A percentile compares a stretch with the other conserved stretches of the same genome.
Evolutionary conservation across 2,888 invertebrate genomes (phyloP).

Genomic region (Drosophila tripunctata): DNA sequence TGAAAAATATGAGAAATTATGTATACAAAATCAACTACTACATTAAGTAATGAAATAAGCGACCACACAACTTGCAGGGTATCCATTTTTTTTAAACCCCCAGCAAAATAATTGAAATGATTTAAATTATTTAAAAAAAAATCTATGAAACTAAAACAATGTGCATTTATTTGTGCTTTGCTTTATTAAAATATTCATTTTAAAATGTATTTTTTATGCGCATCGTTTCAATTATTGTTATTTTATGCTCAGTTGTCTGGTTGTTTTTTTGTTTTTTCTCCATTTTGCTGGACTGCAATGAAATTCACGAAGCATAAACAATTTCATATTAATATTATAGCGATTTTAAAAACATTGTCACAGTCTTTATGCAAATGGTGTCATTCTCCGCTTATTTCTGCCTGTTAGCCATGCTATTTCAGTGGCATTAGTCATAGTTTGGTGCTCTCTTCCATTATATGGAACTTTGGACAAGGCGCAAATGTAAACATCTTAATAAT

Average conservation of each 20-base stretch:
- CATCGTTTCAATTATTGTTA: constrained; percentile 4
- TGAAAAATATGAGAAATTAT: too few relatives aligned
- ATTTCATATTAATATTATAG: constrained; percentile 7
- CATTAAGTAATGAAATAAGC: too few relatives aligned
- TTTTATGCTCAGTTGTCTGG: background rate
- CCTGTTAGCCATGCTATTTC: background rate
- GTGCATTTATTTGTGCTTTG: background rate
- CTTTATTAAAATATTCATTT: background rate
- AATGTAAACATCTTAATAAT: constrained; percentile 71
- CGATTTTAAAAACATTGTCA: constrained; percentile 17
- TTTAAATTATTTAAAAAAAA: too few relatives aligned
- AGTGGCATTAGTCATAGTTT: constrained; percentile 20
- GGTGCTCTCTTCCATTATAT: constrained; percentile 25
- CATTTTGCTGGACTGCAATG: background rate
- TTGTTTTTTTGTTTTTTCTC: constrained; percentile 7
- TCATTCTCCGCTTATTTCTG: background rate
- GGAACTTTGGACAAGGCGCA: constrained; percentile 31
- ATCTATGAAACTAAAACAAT: constrained; percentile 1
- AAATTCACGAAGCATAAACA: background rate
- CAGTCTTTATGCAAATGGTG: constrained; percentile 38
- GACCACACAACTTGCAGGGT: too few relatives aligned
- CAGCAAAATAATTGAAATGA: too few relatives aligned
- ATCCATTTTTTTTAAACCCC: too few relatives aligned
- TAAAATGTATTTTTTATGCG: background rate
- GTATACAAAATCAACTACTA: too few relatives aligned